Evolutionary conservation across 2,888 invertebrate species (phyloP).

Genomic region (Perithous albicinctus): DNA sequence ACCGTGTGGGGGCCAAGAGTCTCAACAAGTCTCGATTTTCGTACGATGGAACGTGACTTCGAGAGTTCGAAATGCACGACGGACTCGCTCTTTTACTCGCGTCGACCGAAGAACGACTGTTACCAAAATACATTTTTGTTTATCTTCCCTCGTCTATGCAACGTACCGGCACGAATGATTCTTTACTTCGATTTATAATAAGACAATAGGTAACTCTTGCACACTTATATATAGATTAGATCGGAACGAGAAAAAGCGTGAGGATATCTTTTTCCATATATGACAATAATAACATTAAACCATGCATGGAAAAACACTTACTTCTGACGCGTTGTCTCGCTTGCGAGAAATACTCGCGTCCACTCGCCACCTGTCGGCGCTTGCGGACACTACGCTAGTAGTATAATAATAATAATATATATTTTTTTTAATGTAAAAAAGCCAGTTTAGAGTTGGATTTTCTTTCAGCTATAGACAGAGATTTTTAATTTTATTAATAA

Average conservation of each 20-base stretch:
- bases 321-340: too few relatives aligned
- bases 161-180: constrained; percentile 50
- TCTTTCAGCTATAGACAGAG: too few relatives aligned
- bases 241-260: neutral
- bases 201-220: neutral
- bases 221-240: constrained; percentile 4
- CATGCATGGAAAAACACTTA: too few relatives aligned
- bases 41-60: constrained; percentile 71
- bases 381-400: too few relatives aligned
- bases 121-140: constrained; percentile 72
- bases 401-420: too few relatives aligned
- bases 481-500: too few relatives aligned
- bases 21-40: constrained; percentile 73
- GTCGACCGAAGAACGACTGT: constrained; percentile 49
- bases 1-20: constrained; percentile 61
- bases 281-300: too few relatives aligned
- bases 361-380: too few relatives aligned
- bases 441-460: too few relatives aligned
- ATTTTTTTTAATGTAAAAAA: too few relatives aligned
- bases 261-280: too few relatives aligned
- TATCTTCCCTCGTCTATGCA: constrained; percentile 63
- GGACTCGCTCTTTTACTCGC: neutral
- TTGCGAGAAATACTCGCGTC: too few relatives aligned
- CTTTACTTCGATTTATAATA: constrained; percentile 57
- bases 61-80: constrained; percentile 50